Base-by-base conservation (phyloP, 2,113 vertebrate species). In the Halcyon malimbica region DNA sequence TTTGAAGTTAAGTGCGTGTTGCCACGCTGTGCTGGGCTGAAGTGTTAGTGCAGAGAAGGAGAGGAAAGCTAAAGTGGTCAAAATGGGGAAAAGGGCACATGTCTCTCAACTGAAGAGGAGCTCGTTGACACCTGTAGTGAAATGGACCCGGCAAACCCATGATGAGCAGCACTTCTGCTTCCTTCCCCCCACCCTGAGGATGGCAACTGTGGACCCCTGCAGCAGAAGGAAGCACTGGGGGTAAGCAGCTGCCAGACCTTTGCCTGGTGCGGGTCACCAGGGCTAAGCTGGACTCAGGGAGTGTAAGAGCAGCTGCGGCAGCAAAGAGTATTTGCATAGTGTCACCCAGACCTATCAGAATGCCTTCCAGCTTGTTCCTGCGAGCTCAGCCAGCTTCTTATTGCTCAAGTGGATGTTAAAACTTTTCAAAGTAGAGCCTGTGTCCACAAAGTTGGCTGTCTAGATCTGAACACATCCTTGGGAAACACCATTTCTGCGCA, bases 401-500 rank as follows among this genome's bases (percentile, higher is more conserved):
- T 3, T 1, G 2, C 67, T 59, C 37, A 7, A 41, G 53, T 2
- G 41, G 13, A 6, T 39, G 37, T 14, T 46, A 25, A 18, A 46
- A 41, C 29, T 28, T 69, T 71, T 48, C 1, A 0, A 54, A 33
- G n/a, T 3, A 68, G 28, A 69, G 54, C 35, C 44, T 0, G 1
- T 4, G 37, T 48, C 65, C 24, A 3, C 69, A 8, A 29, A 46
- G 35, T 7, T 53, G 17, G 41, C 54, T 11, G 50, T 24, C 48
- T 28, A 25, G 20, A 10, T 37, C 42, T 60, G 39, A 63, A 44
- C 8, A 0, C 28, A 29, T 26, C 48, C 25, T 18, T 37, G 60
- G 41, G 70, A 89, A 74, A 42, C 5, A 7, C 13, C 1, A 9
- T 69, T 88, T 65, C 54, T 89, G 59, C 11, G 0, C 39, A 2